A percentile compares a stretch with the other conserved stretches of the same genome.
phyloP scores from a whole-genome alignment of 2,113 vertebrate genomes.

The Chrysochloris asiatica region DNA sequence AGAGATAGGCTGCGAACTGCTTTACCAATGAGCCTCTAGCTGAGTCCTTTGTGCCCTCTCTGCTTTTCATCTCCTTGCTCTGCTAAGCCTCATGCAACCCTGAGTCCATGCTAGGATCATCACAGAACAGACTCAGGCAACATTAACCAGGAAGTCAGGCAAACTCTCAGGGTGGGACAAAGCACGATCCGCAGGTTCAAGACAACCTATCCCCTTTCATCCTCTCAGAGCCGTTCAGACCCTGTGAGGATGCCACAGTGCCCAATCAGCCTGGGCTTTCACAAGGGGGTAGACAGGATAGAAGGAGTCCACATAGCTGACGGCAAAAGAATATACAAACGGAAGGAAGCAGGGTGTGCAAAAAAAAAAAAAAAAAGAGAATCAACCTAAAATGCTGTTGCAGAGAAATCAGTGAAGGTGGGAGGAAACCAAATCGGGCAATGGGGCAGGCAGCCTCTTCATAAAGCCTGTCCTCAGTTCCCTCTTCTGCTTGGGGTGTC shows the following conservation, averaged over 20 bases:
- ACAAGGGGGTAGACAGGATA: neutral
- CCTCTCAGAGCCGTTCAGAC: neutral
- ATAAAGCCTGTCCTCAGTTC: accelerated
- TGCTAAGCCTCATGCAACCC: neutral
- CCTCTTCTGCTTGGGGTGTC: neutral
- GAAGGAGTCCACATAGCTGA: neutral
- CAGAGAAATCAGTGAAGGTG: neutral
- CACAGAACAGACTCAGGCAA: neutral
- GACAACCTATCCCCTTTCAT: neutral
- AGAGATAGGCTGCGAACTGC: neutral
- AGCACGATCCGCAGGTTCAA: neutral
- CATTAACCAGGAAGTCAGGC: neutral
- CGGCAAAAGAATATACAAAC: neutral
- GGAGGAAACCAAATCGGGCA: neutral
- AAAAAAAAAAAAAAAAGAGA: constrained; percentile 57
- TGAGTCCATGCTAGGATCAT: neutral
- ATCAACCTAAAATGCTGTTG: neutral
- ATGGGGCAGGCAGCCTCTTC: neutral
- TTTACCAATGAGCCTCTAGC: neutral
- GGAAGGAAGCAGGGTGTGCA: constrained; percentile 58
- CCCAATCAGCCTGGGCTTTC: neutral
- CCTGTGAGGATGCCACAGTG: neutral
- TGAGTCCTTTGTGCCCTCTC: neutral
- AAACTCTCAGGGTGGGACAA: neutral
- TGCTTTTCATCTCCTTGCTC: accelerated